These are phyloP conservation scores for Oryzias sinensis DNA, from an alignment of 2,797 vertebrate species.

Conservation along the genomic window DNA sequence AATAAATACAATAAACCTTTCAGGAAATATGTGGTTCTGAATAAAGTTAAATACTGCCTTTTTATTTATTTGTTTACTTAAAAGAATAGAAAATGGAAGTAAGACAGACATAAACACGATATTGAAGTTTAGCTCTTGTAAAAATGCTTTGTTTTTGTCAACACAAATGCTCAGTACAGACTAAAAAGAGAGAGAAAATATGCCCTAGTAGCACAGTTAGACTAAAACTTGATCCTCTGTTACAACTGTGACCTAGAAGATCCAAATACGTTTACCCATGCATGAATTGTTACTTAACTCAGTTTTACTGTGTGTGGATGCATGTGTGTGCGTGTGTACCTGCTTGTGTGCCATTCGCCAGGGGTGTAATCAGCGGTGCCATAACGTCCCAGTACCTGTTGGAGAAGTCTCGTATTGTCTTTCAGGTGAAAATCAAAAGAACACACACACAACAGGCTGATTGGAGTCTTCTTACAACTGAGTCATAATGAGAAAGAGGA, in stretches of 20 bases:
- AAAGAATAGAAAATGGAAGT: too few species aligned
- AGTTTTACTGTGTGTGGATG: constrained; percentile 15
- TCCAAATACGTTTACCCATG: constrained; percentile 51
- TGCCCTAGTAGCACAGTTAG: constrained; percentile 44
- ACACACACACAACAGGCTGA: constrained; percentile 29
- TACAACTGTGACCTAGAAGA: constrained; percentile 37
- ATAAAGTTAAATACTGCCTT: too few species aligned
- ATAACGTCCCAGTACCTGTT: constrained; percentile 97
- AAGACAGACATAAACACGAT: too few species aligned
- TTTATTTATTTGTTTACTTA: too few species aligned
- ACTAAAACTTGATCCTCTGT: constrained; percentile 36
- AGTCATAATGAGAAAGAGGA: constrained; percentile 60
- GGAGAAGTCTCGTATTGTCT: constrained; percentile 95
- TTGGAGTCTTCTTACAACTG: constrained; percentile 65
- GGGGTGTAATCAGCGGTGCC: constrained; percentile 92
- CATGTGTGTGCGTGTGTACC: constrained; percentile 8
- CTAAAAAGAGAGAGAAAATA: constrained; percentile 24
- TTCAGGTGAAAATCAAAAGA: constrained; percentile 82
- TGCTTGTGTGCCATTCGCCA: constrained; percentile 56
- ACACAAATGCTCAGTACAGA: neutral
- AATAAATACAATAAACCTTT: neutral
- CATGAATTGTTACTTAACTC: constrained; percentile 69
- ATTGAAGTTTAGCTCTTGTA: too few species aligned
- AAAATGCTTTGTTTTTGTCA: neutral
- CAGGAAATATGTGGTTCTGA: neutral